Evolutionary conservation across 1,140 invertebrate genomes (phyloP), one percentile per base, ranked within the genome.

Genomic region (Halesus radiatus): DNA sequence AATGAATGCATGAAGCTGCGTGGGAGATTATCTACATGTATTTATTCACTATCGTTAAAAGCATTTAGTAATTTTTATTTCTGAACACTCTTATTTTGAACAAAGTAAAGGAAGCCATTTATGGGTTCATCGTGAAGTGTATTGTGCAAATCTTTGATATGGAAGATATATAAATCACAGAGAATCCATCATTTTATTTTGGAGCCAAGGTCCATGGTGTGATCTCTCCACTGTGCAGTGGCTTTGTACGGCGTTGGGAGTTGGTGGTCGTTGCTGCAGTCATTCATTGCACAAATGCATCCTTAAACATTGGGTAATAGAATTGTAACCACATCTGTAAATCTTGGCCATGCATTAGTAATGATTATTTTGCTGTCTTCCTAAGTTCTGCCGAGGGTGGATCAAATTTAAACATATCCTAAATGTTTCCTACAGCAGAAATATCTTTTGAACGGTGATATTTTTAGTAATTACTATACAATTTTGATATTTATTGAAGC

Each of bases 91-190:
- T 22, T 72, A 29, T 72, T 72, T 72, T 22, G 20, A 16, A 72
- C 50, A 72, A 18, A 15, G 45, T 53, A 22, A 45, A 70, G 68
- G n/a, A 6, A 26, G 52, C 68, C 68, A 72, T 72, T 10, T 72
- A 23, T 72, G 68, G 68, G 15, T 15, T 16, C n/a, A 23, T 53
- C 68, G 15, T 66, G 62, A 66, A 66, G 50, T 53, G 0, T 53
- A 72, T 72, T 72, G 68, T 72, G 68, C 68, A 72, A 72, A 52
- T 53, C 45, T 16, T 52, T 53, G 68, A 72, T 72, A 72, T 72
- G 50, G 68, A 52, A 72, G 50, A 26, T 72, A 72, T 53, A 72
- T 72, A 72, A 72, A 72, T 72, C 68, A 72, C 54, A 20, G 26
- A 72, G 68, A 53, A 72, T 72, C 68, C 68, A 52, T 72, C 68